Base-by-base conservation (phyloP, 2,888 invertebrate genomes). In the Pterostichus madidus region DNA sequence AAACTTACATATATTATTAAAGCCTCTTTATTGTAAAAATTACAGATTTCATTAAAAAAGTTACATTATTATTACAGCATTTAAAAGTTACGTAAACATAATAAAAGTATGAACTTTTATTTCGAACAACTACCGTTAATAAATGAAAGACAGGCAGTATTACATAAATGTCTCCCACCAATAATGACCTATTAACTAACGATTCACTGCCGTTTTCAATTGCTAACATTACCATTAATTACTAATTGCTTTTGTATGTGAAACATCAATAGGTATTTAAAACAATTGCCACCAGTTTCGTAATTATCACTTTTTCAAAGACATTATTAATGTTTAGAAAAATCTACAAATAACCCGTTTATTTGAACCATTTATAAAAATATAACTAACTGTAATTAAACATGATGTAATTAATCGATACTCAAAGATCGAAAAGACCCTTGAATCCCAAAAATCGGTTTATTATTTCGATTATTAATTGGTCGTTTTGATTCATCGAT, bases 351-450 rank as follows among this genome's bases (percentile, higher is more conserved):
- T 64, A 64, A 64, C 64, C 64, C 64, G 64, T 32, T 32, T 64
- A 24, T 49, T 35, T 64, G 64, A 64, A 64, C 64, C 64, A 39
- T 39, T 39, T 39, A 39, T 8, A 39, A 7, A 7, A 7, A 7
- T 1, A 7, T 39, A 39, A 39, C 1, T 39, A 49, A 49, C 11
- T 49, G 11, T 10, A 13, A 59, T 6, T 59, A 15, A 15, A 17
- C 6, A 52, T 56, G 24, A 3, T 24, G 1, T 24, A 73, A 31
- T 89, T 89, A 93, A 88, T 93, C 93, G 35, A 93, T 91, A 10
- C 90, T 91, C 5, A 93, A 89, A 0, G 92, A 89, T 78, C 93
- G 89, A 87, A 93, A 93, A 0, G 93, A 92, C 0, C 93, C 93
- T 1, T 93, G 92, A 56, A 93, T 86, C 4, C 88, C 87, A 84